Evolutionary conservation across 2,797 vertebrate genomes (phyloP).

Genomic region (Acipenser transmontanus): DNA sequence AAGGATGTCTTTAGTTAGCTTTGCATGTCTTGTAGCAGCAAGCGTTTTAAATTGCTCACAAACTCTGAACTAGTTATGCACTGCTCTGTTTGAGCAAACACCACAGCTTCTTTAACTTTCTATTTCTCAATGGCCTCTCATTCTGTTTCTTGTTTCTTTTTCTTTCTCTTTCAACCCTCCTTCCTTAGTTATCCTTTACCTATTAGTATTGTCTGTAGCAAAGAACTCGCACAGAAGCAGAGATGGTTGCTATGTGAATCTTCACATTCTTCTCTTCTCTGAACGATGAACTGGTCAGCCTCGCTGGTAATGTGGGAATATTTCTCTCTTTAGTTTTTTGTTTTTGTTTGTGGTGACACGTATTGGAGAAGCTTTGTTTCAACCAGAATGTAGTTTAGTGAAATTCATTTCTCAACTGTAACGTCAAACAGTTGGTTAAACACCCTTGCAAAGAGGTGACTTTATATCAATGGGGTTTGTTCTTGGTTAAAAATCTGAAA

Average conservation of each 20-base stretch:
- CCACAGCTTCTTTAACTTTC: slow-evolving; percentile 18
- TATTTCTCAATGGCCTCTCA: slow-evolving; percentile 28
- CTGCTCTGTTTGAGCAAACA: slow-evolving; percentile 1
- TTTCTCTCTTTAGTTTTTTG: slow-evolving; percentile 11
- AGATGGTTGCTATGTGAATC: slow-evolving; percentile 33
- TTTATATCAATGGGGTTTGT: neutral
- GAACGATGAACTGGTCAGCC: slow-evolving; percentile 30
- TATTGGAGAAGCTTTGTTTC: slow-evolving; percentile 1
- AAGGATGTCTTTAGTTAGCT: neutral
- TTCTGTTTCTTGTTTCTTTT: slow-evolving; percentile 18
- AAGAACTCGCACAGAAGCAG: slow-evolving; percentile 50
- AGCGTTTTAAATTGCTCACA: no score
- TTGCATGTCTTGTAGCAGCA: neutral
- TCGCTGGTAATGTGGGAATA: slow-evolving; percentile 25
- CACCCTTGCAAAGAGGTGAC: neutral
- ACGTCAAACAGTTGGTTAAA: neutral
- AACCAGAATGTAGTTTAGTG: neutral
- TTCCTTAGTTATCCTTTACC: slow-evolving; percentile 32
- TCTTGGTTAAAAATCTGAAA: no score
- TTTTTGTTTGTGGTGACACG: neutral
- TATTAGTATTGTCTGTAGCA: slow-evolving; percentile 73
- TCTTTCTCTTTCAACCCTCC: slow-evolving; percentile 11
- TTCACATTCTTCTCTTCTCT: slow-evolving; percentile 31
- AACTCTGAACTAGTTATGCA: no score
- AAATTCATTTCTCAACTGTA: neutral